Percentiles rank a stretch among this genome's conserved stretches.
Evolutionary conservation across 2,888 invertebrate genomes (phyloP).

Genomic region (Physocephala rufipes): DNA sequence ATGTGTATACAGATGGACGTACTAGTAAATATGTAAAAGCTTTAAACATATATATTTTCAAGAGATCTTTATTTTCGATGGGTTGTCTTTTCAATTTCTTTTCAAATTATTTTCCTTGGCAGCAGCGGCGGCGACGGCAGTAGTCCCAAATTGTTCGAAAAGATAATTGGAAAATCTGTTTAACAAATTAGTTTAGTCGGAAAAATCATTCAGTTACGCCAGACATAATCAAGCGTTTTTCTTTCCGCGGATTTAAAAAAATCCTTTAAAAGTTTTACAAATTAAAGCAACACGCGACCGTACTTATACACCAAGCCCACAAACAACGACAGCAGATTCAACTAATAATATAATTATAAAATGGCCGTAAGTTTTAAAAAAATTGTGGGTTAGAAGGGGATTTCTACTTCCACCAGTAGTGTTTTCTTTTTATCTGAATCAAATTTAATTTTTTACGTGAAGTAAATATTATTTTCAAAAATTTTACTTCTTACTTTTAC

Average conservation of each 20-base stretch:
- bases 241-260: slow-evolving; percentile 5
- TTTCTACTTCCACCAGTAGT: too few species aligned
- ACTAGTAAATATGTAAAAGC: too few species aligned
- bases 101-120: slow-evolving; percentile 47
- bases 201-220: slow-evolving; percentile 55
- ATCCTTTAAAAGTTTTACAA: slow-evolving; percentile 34
- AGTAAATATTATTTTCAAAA: too few species aligned
- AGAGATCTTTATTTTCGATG: neutral
- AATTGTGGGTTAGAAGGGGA: neutral
- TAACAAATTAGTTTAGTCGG: slow-evolving; percentile 59
- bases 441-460: too few species aligned
- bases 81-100: slow-evolving; percentile 25
- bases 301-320: too few species aligned
- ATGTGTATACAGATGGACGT: too few species aligned
- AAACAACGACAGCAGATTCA: neutral
- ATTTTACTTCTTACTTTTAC: too few species aligned
- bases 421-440: too few species aligned
- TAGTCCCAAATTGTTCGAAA: slow-evolving; percentile 28
- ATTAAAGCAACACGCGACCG: neutral
- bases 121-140: slow-evolving; percentile 41
- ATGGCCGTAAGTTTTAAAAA: slow-evolving; percentile 58
- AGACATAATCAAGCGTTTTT: slow-evolving; percentile 47
- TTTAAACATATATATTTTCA: too few species aligned
- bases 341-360: slow-evolving; percentile 32
- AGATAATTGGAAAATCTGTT: slow-evolving; percentile 61